Evolutionary conservation across 2,797 vertebrate genomes (phyloP).

Genomic region (Sternotherus odoratus): DNA sequence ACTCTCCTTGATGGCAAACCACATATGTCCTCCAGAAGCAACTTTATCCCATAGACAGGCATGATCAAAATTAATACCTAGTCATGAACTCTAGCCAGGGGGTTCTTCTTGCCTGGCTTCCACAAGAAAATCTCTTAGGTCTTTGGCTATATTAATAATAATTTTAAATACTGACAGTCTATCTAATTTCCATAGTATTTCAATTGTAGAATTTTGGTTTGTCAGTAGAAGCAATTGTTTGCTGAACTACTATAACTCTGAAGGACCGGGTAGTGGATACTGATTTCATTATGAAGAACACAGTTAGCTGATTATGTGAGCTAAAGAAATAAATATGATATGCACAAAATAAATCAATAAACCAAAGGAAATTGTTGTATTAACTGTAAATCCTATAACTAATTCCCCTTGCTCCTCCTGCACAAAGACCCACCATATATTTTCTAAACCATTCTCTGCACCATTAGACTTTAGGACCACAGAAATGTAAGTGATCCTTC

Average conservation of each 20-base stretch:
- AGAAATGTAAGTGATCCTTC: not conserved
- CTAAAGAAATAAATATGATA: constrained; percentile 45
- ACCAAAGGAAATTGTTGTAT: not conserved
- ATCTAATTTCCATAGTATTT: constrained; percentile 43
- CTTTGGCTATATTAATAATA: not conserved
- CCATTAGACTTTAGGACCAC: not conserved
- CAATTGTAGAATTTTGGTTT: constrained; percentile 38
- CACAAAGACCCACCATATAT: not conserved
- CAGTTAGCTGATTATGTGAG: not conserved
- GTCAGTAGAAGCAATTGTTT: constrained; percentile 47
- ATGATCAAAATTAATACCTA: not conserved
- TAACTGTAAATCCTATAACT: not conserved
- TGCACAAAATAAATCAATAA: not conserved
- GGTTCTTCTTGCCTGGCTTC: not conserved
- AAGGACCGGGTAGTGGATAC: constrained; percentile 28
- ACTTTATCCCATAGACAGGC: not conserved
- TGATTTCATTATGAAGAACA: constrained; percentile 54
- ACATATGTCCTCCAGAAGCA: not conserved
- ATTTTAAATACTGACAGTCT: not conserved
- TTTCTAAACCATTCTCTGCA: not conserved
- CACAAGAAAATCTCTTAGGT: not conserved
- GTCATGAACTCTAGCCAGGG: not conserved
- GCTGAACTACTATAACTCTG: constrained; percentile 10
- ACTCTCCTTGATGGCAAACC: not conserved
- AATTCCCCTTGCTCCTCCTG: accelerated